Evolutionary conservation across 2,888 invertebrate genomes (phyloP).

Genomic region (Polydrusus tereticollis): DNA sequence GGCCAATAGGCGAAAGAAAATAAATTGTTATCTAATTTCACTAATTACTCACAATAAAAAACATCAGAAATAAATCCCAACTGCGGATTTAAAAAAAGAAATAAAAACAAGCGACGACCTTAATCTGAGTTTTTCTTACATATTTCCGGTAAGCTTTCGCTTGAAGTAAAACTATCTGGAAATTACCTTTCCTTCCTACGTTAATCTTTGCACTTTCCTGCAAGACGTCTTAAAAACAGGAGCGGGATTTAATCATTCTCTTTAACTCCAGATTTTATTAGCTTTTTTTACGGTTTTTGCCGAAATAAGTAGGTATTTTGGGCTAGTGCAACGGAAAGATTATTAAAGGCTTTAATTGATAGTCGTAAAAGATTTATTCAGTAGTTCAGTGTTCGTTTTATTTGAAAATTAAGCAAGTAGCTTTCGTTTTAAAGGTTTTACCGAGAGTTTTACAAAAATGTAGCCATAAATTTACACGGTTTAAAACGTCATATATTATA

Average conservation of each 20-base stretch:
- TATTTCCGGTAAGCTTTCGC: slow-evolving; percentile 13
- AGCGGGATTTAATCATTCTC: slow-evolving; percentile 15
- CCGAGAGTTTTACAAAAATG: too few species aligned
- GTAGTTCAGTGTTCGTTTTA: neutral
- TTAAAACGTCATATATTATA: too few species aligned
- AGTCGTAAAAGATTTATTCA: neutral
- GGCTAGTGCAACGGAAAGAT: neutral
- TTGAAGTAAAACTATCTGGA: slow-evolving; percentile 10
- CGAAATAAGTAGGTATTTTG: slow-evolving; percentile 1
- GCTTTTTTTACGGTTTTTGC: slow-evolving; percentile 7
- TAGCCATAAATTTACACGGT: too few species aligned
- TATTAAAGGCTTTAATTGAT: slow-evolving; percentile 2
- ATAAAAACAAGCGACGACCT: slow-evolving; percentile 13
- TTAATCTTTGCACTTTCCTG: slow-evolving; percentile 18
- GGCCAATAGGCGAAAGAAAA: too few species aligned
- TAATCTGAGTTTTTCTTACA: slow-evolving; percentile 14
- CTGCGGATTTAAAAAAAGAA: neutral
- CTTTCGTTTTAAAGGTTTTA: too few species aligned
- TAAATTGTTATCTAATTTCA: too few species aligned
- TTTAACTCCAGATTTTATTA: slow-evolving; percentile 11
- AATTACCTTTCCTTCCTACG: slow-evolving; percentile 16
- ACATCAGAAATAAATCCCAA: neutral
- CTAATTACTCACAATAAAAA: neutral
- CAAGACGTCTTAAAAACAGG: slow-evolving; percentile 17
- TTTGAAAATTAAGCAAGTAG: neutral